Base-by-base conservation (phyloP, 2,888 invertebrate genomes). In the Microplitis manilae region DNA sequence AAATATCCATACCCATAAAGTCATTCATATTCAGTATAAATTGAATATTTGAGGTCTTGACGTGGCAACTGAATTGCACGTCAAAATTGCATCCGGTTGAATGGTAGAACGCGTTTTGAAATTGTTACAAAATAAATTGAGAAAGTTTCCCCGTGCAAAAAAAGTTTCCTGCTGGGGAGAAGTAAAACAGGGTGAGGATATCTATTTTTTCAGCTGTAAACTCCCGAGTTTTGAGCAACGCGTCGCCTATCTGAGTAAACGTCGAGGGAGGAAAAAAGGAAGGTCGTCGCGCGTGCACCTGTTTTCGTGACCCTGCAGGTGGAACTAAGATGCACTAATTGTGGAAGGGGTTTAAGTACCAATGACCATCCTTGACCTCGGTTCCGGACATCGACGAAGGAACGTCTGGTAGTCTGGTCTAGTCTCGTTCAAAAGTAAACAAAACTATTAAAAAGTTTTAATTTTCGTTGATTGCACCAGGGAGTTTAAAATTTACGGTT, bases 221-320 rank as follows among this genome's bases (percentile, higher is more conserved):
- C 50, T 50, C 50, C 2, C 30, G 30, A 30, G 30, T 30, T 30
- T 30, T 1, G 30, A 30, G 30, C 30, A 30, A 30, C 30, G 30
- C 30, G 30, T 30, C 4, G 13, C 50, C 13, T 50, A 5, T 50
- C 13, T 13, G 8, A 79, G 80, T 81, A 82, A 83, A 84, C 70
- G 83, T 73, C 83, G 82, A 8, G 50, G 50, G 50, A 50, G 50
- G 50, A 50, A 50, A 50, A 50, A 50, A 81, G 79, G 83, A 85
- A 83, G 84, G 83, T 85, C 83, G 81, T 81, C 82, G 60, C 61
- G 61, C 75, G 67, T 77, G 78, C 82, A 81, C 82, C 80, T 80
- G 80, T 79, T 80, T 76, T 50, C 60, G 17, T 69, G 78, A 78
- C 68, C 68, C 70, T 78, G 79, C 79, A 79, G 77, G 77, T 77